A percentile compares a stretch with the other conserved stretches of the same genome.
Evolutionary conservation across 2,888 invertebrate species (phyloP).

Genomic region (Drosophila putrida): DNA sequence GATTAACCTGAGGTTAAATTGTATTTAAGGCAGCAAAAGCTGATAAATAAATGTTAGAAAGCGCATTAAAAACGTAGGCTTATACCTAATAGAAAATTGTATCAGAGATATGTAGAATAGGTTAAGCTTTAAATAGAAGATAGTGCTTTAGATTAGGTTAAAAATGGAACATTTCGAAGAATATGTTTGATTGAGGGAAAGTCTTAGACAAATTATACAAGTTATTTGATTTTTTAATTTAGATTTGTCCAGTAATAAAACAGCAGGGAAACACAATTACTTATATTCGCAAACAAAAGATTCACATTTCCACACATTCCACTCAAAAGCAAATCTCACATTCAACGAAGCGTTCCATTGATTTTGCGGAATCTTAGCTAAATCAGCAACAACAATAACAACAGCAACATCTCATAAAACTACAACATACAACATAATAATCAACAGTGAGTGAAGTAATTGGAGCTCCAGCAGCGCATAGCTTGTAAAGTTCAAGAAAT

Average conservation of each 20-base stretch:
- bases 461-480: conserved; percentile 66
- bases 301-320: conserved; percentile 11
- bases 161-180: too few relatives aligned
- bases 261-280: background rate
- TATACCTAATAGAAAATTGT: background rate
- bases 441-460: conserved; percentile 66
- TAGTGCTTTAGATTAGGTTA: too few relatives aligned
- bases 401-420: conserved; percentile 33
- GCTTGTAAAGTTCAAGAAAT: conserved; percentile 25
- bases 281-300: background rate
- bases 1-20: conserved; percentile 13
- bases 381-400: conserved; percentile 23
- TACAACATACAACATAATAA: conserved; percentile 58
- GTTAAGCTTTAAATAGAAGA: background rate
- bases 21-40: background rate
- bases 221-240: too few relatives aligned
- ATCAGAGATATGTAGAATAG: background rate
- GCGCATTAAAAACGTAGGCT: background rate
- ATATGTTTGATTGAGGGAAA: too few relatives aligned
- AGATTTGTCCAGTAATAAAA: conserved; percentile 4
- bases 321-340: conserved; percentile 20
- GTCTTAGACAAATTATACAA: too few relatives aligned
- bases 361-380: conserved; percentile 52
- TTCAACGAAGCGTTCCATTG: conserved; percentile 44
- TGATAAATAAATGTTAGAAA: background rate